Percentiles rank a stretch among this genome's conserved stretches.
phyloP scores from a whole-genome alignment of 2,888 invertebrate genomes.

The Heteromyza rotundicornis region DNA sequence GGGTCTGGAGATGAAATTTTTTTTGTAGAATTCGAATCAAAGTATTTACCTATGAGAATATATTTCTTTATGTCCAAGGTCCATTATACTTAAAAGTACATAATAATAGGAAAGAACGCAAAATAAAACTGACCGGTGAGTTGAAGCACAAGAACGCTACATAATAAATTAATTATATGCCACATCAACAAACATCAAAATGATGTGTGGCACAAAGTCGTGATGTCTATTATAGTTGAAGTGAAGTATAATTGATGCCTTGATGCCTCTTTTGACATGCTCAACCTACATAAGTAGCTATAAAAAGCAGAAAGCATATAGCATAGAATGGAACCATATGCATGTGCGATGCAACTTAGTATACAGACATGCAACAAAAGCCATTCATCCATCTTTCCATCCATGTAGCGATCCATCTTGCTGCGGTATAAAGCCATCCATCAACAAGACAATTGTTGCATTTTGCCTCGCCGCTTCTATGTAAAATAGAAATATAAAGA shows the following conservation, averaged over 20 bases:
- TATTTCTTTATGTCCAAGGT: too few species aligned
- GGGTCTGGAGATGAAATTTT: too few species aligned
- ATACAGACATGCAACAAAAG: conserved; percentile 43
- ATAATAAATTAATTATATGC: conserved; percentile 54
- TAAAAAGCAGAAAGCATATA: background rate
- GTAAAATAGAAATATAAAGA: too few species aligned
- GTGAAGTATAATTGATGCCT: conserved; percentile 22
- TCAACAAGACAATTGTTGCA: conserved; percentile 49
- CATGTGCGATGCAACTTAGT: conserved; percentile 29
- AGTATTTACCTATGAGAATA: too few species aligned
- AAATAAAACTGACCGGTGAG: too few species aligned
- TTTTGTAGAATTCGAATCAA: too few species aligned
- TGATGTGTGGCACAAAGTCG: conserved; percentile 47
- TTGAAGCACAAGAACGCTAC: conserved; percentile 36
- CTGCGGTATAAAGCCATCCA: conserved; percentile 35
- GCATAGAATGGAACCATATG: too few species aligned
- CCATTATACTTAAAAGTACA: too few species aligned
- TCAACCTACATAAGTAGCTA: conserved; percentile 4
- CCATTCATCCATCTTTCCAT: conserved; percentile 30
- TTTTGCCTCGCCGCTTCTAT: conserved; percentile 28
- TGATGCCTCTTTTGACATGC: conserved; percentile 12
- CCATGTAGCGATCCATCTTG: conserved; percentile 21
- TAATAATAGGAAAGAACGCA: too few species aligned
- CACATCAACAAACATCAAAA: conserved; percentile 42
- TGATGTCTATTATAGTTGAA: conserved; percentile 42